These are phyloP conservation scores for Poeciliopsis turrubarensis DNA, from an alignment of 2,113 vertebrate genomes.

Conservation along the genomic window DNA sequence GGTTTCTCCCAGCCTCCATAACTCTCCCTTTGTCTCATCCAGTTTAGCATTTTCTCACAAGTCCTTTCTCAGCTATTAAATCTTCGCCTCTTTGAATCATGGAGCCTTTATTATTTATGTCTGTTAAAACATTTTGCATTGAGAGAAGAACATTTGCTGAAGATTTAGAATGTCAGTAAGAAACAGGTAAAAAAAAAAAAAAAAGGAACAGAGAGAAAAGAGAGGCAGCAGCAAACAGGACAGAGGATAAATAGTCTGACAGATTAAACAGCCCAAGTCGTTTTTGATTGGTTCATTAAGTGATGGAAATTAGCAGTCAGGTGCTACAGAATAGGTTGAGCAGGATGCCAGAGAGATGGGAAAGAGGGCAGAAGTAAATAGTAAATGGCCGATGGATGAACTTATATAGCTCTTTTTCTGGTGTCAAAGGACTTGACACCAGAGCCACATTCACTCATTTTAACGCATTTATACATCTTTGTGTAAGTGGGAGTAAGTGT, in stretches of 20 bases:
- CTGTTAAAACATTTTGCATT: neutral
- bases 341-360: conserved; percentile 35
- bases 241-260: conserved; percentile 26
- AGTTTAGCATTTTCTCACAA: neutral
- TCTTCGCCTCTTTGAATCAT: neutral
- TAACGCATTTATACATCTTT: too few species aligned
- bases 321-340: conserved; percentile 30
- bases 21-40: neutral
- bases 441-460: too few species aligned
- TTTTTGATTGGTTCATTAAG: conserved; percentile 66
- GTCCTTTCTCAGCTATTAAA: conserved; percentile 18
- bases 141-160: neutral
- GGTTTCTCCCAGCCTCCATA: conserved; percentile 21
- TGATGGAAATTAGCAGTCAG: conserved; percentile 64
- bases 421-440: too few species aligned
- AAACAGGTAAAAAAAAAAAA: neutral
- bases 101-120: neutral
- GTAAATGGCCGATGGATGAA: too few species aligned
- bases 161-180: neutral
- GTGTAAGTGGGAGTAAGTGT: too few species aligned
- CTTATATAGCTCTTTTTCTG: too few species aligned
- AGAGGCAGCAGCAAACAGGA: neutral
- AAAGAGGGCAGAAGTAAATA: neutral
- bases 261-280: conserved; percentile 56
- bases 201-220: neutral